Percentiles rank a stretch among this genome's conserved stretches.
Evolutionary conservation across 1,140 invertebrate species (phyloP).

Genomic region (Charaxes varanes): DNA sequence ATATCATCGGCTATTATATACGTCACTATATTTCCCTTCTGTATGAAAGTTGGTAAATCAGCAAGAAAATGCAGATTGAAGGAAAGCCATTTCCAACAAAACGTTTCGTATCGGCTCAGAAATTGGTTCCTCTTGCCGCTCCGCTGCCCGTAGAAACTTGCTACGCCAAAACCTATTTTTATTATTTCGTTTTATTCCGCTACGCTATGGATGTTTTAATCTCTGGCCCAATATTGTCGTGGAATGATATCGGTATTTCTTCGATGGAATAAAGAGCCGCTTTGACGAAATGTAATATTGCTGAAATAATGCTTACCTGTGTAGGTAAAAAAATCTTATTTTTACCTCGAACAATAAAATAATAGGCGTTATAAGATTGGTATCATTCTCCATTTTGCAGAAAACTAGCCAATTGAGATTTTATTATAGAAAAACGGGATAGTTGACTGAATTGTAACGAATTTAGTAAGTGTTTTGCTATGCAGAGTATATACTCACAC

Average conservation of each 20-base stretch:
- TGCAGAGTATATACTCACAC: no score
- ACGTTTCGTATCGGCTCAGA: conserved; percentile 67
- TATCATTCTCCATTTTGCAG: no score
- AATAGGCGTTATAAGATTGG: no score
- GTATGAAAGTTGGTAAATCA: conserved; percentile 71
- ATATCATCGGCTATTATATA: conserved; percentile 31
- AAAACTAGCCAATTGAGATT: no score
- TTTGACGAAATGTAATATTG: conserved; percentile 3
- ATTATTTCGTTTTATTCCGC: conserved; percentile 59
- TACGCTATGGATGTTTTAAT: conserved; percentile 61
- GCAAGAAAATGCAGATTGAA: conserved; percentile 74
- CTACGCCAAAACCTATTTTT: conserved; percentile 67
- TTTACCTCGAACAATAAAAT: no score
- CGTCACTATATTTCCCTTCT: conserved; percentile 53
- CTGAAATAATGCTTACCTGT: neutral
- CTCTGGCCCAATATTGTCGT: conserved; percentile 35
- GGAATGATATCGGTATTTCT: conserved; percentile 24
- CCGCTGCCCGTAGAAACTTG: conserved; percentile 63
- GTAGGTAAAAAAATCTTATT: no score
- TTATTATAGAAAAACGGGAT: no score
- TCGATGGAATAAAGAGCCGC: conserved; percentile 8
- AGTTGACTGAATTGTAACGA: no score
- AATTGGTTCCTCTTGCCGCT: conserved; percentile 68
- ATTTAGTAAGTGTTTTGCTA: no score
- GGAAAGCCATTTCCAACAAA: conserved; percentile 73